phyloP scores from a whole-genome alignment of 2,888 invertebrate species.

The Leptarthrus brevirostris region DNA sequence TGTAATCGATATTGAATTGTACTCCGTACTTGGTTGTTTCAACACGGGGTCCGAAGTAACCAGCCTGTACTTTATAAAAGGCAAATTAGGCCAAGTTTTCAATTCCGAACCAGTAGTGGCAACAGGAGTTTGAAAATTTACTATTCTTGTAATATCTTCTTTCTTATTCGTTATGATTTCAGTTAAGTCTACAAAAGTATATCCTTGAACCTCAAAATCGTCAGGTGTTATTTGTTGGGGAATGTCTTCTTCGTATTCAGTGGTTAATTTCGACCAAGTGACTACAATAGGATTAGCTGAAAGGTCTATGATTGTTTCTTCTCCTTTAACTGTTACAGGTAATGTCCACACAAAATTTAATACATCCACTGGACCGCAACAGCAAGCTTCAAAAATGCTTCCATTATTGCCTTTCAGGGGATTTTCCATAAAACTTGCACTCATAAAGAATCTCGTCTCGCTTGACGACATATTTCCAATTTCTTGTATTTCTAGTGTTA shows the following conservation, averaged over 20 bases:
- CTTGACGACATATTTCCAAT: slow-evolving; percentile 23
- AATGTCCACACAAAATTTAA: slow-evolving; percentile 38
- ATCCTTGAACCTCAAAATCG: background rate
- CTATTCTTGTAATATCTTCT: slow-evolving; percentile 1
- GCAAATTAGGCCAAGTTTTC: slow-evolving; percentile 15
- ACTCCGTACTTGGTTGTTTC: background rate
- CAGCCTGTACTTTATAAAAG: slow-evolving; percentile 36
- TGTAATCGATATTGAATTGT: slow-evolving; percentile 23
- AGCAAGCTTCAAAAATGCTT: slow-evolving; percentile 18
- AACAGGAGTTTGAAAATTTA: slow-evolving; percentile 7
- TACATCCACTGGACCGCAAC: slow-evolving; percentile 12
- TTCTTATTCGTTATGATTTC: background rate
- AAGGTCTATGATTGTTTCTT: slow-evolving; percentile 28
- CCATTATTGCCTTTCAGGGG: background rate
- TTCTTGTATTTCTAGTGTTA: slow-evolving; percentile 38
- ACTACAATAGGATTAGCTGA: slow-evolving; percentile 32
- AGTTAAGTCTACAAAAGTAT: background rate
- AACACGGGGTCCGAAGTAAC: slow-evolving; percentile 30
- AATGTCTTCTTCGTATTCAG: background rate
- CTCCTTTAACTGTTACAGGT: background rate
- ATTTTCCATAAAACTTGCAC: slow-evolving; percentile 41
- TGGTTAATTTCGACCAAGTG: slow-evolving; percentile 12
- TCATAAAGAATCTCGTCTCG: slow-evolving; percentile 17
- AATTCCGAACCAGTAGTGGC: background rate
- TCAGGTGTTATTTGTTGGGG: background rate